Conservation (phyloP, 2,113 vertebrate species). For the rabbit (Oryctolagus cuniculus) region DNA sequence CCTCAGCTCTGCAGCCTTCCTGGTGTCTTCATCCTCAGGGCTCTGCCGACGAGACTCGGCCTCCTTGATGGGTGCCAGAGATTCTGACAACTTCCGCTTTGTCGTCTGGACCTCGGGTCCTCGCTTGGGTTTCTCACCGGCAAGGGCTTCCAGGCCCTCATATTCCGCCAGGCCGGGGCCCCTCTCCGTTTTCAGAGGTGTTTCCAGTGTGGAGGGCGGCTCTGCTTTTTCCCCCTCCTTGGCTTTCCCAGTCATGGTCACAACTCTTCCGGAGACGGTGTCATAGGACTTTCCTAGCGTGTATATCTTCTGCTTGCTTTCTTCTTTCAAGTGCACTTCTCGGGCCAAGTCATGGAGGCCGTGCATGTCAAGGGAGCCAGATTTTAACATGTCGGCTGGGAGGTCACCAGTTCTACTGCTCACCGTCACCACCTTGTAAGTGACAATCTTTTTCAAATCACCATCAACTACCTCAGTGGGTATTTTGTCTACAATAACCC, state of each 20-base stretch:
- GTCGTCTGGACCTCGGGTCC: slow-evolving; percentile 85
- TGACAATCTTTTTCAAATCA: slow-evolving; percentile 90
- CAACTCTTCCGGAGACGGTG: slow-evolving; percentile 90
- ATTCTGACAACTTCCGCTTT: slow-evolving; percentile 87
- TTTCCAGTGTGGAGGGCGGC: slow-evolving; percentile 78
- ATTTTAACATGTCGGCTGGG: slow-evolving; percentile 87
- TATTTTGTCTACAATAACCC: slow-evolving; percentile 94
- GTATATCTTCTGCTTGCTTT: slow-evolving; percentile 90
- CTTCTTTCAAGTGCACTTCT: slow-evolving; percentile 89
- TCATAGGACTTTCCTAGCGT: slow-evolving; percentile 93
- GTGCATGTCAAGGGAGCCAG: slow-evolving; percentile 86
- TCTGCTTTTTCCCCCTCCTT: slow-evolving; percentile 85
- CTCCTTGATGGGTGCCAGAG: slow-evolving; percentile 90
- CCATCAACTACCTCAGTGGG: slow-evolving; percentile 93
- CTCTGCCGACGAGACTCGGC: slow-evolving; percentile 88
- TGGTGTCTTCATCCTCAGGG: slow-evolving; percentile 85
- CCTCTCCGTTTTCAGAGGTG: slow-evolving; percentile 80
- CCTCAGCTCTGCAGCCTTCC: slow-evolving; percentile 76
- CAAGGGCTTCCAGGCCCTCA: slow-evolving; percentile 89
- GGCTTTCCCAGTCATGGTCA: slow-evolving; percentile 90
- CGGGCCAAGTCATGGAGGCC: slow-evolving; percentile 92
- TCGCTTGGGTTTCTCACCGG: slow-evolving; percentile 87
- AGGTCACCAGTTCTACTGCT: slow-evolving; percentile 88
- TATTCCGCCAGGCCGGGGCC: slow-evolving; percentile 85
- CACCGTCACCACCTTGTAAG: slow-evolving; percentile 91